Evolutionary conservation across 2,888 invertebrate species (phyloP).

Genomic region (Sycophila texana): DNA sequence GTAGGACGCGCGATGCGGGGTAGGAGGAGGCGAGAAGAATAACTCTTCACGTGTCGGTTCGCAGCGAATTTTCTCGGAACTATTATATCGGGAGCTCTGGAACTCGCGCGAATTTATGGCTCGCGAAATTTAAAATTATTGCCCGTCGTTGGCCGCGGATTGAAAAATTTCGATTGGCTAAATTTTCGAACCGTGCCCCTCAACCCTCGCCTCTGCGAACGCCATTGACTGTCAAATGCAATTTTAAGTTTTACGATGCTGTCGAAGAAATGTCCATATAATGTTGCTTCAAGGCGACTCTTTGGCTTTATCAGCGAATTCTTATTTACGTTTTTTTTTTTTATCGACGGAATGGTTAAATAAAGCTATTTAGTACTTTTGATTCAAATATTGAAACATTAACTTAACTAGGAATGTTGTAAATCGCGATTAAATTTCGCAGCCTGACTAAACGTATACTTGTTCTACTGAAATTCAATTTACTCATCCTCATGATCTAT

Average conservation of each 20-base stretch:
- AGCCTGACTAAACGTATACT: too few relatives aligned
- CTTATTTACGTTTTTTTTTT: too few relatives aligned
- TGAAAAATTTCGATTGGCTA: too few relatives aligned
- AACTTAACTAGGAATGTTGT: background rate
- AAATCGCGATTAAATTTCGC: background rate
- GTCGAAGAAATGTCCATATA: too few relatives aligned
- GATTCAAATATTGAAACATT: background rate
- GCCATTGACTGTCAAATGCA: background rate
- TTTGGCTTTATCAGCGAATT: too few relatives aligned
- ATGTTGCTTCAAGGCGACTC: too few relatives aligned
- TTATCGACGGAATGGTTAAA: too few relatives aligned
- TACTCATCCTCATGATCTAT: too few relatives aligned
- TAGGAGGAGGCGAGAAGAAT: background rate
- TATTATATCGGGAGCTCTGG: background rate
- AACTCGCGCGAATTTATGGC: constrained; percentile 7
- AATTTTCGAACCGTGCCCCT: background rate
- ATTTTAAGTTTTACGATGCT: background rate
- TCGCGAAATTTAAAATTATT: constrained; percentile 7
- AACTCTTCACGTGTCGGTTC: background rate
- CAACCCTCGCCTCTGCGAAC: too few relatives aligned
- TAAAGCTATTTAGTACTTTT: background rate
- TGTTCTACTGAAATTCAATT: too few relatives aligned
- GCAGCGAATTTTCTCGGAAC: background rate
- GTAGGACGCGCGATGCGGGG: constrained; percentile 3
- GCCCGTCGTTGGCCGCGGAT: background rate